phyloP scores from a whole-genome alignment of 2,797 vertebrate genomes.

The Gymnoscopelus microlampas region DNA sequence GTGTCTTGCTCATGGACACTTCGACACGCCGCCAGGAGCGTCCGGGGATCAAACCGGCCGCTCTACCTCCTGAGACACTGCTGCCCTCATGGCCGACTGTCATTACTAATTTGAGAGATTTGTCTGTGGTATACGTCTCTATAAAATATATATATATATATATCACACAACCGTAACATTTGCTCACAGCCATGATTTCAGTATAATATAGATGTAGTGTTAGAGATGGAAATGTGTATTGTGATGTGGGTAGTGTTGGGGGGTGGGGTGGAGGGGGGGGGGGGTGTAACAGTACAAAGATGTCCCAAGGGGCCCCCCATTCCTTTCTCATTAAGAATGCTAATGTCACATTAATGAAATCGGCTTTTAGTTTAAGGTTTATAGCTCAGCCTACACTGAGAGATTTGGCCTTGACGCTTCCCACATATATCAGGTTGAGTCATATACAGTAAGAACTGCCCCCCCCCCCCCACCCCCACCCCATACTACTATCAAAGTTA shows the following conservation, averaged over 20 bases:
- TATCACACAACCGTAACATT: too few species aligned
- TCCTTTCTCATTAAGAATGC: conserved; percentile 81
- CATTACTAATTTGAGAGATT: conserved; percentile 57
- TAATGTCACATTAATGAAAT: conserved; percentile 83
- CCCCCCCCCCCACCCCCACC: too few species aligned
- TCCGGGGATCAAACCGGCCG: too few species aligned
- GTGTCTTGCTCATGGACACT: too few species aligned
- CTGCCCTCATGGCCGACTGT: conserved; percentile 28
- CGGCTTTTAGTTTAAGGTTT: conserved; percentile 78
- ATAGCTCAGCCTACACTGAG: conserved; percentile 71
- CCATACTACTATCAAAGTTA: conserved; percentile 53
- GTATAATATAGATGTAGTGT: conserved; percentile 56
- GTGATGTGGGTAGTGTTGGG: conserved; percentile 12
- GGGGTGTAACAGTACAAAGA: conserved; percentile 62
- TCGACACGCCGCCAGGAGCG: too few species aligned
- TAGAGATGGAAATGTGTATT: conserved; percentile 51
- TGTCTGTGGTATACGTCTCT: conserved; percentile 31
- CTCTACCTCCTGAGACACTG: too few species aligned
- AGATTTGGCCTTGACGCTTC: conserved; percentile 77
- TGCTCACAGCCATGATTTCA: conserved; percentile 33
- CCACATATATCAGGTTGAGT: conserved; percentile 77
- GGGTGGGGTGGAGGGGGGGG: conserved; percentile 23
- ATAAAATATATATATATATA: too few species aligned
- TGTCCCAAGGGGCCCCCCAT: conserved; percentile 69
- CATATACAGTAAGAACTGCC: conserved; percentile 18